Evolutionary conservation across 2,113 vertebrate species (phyloP).

Genomic region (Apeltes quadracus): DNA sequence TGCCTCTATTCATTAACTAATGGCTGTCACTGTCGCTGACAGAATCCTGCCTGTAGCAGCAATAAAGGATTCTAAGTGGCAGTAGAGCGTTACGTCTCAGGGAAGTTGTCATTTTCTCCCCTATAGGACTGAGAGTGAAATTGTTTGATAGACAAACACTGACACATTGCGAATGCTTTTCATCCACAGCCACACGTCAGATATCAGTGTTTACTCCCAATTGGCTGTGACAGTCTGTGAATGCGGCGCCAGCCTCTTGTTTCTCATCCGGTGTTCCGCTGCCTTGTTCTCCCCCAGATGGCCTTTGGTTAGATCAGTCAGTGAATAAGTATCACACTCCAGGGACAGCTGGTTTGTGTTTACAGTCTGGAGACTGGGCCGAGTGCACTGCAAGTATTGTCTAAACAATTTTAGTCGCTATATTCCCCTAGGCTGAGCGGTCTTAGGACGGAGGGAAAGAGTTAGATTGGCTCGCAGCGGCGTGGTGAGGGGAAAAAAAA

Average conservation of each 20-base stretch:
- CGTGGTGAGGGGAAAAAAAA: constrained; percentile 34
- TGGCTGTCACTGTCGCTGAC: constrained; percentile 62
- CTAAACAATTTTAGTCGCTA: constrained; percentile 72
- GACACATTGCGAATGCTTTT: constrained; percentile 41
- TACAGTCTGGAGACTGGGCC: constrained; percentile 65
- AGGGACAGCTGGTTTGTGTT: constrained; percentile 76
- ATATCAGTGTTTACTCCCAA: constrained; percentile 60
- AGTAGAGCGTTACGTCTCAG: constrained; percentile 28
- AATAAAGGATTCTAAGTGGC: constrained; percentile 45
- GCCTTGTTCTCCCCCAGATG: constrained; percentile 43
- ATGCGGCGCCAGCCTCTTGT: constrained; percentile 22
- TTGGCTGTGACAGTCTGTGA: constrained; percentile 53
- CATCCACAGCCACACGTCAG: constrained; percentile 42
- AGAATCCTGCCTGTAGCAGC: constrained; percentile 40
- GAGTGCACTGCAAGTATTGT: constrained; percentile 67
- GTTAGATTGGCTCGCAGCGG: constrained; percentile 60
- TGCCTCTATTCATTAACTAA: constrained; percentile 63
- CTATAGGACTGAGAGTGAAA: constrained; percentile 26
- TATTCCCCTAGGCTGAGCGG: constrained; percentile 65
- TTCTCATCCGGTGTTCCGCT: constrained; percentile 51
- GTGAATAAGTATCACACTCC: constrained; percentile 61
- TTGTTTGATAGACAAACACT: constrained; percentile 43
- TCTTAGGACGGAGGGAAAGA: constrained; percentile 51
- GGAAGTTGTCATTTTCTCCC: constrained; percentile 48
- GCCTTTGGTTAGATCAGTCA: constrained; percentile 61